These are phyloP conservation scores for Thalassoma bifasciatum DNA, from an alignment of 2,113 vertebrate species.

Conservation along the genomic window DNA sequence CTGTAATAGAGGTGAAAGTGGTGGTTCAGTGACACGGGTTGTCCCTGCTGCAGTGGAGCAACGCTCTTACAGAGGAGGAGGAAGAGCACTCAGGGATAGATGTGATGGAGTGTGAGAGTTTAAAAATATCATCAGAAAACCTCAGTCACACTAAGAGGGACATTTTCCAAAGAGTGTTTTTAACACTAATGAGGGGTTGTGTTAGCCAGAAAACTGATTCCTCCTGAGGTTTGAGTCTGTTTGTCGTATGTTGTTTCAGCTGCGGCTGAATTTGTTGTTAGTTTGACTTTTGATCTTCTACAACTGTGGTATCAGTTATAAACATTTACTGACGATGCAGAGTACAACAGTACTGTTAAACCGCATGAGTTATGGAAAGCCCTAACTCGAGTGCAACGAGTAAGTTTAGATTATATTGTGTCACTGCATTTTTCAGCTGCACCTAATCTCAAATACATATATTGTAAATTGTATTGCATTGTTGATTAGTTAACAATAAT, in stretches of 20 bases:
- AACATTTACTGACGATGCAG: not conserved
- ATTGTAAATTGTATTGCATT: too few species aligned
- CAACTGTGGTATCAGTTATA: not conserved
- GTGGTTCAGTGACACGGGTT: conserved; percentile 45
- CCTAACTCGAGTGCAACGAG: too few species aligned
- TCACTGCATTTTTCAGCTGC: too few species aligned
- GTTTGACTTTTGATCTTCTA: not conserved
- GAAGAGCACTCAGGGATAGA: conserved; percentile 4
- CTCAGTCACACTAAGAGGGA: not conserved
- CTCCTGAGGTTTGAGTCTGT: conserved; percentile 31
- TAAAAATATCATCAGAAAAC: conserved; percentile 48
- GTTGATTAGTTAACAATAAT: too few species aligned
- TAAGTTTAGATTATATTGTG: not conserved
- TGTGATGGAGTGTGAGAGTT: conserved; percentile 19
- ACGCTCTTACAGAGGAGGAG: conserved; percentile 29
- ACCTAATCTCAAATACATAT: too few species aligned
- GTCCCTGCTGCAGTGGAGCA: conserved; percentile 20
- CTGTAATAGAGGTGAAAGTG: conserved; percentile 67
- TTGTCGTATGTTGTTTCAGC: conserved; percentile 20
- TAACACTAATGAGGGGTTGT: conserved; percentile 9
- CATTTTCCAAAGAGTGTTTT: conserved; percentile 17
- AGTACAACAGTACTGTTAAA: not conserved
- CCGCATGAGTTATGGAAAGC: not conserved
- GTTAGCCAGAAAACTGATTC: conserved; percentile 15
- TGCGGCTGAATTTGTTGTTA: not conserved